phyloP scores from a whole-genome alignment of 2,888 invertebrate genomes.

The Monoplex corrugatus region DNA sequence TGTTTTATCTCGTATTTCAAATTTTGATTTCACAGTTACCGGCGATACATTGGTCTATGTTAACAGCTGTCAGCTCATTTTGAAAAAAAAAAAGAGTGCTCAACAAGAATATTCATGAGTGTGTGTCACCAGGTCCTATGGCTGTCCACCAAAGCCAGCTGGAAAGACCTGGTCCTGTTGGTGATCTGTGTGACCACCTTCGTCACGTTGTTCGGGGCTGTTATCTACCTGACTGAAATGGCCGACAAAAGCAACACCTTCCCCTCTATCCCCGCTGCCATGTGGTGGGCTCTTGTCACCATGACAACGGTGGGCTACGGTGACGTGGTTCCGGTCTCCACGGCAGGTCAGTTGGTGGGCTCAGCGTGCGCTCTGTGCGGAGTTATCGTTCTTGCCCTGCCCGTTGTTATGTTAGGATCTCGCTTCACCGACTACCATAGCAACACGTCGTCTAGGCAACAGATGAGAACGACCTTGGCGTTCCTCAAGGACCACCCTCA shows the following conservation, averaged over 20 bases:
- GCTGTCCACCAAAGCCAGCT: slow-evolving; percentile 70
- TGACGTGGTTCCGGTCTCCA: slow-evolving; percentile 43
- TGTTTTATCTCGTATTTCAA: no score
- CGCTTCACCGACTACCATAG: slow-evolving; percentile 75
- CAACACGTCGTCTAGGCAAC: slow-evolving; percentile 54
- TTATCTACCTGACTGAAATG: slow-evolving; percentile 6
- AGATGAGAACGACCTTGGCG: not conserved
- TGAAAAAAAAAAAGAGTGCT: no score
- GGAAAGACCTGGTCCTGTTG: slow-evolving; percentile 69
- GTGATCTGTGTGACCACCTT: slow-evolving; percentile 51
- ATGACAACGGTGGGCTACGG: slow-evolving; percentile 55
- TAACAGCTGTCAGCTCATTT: no score
- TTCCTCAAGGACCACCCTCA: not conserved
- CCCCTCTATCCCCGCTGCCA: slow-evolving; percentile 35
- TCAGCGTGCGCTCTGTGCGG: slow-evolving; percentile 42
- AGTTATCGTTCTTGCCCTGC: slow-evolving; percentile 43
- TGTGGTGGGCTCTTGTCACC: slow-evolving; percentile 52
- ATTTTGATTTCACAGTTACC: no score
- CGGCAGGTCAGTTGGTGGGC: slow-evolving; percentile 32
- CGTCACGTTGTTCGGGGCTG: not conserved
- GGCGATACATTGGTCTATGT: no score
- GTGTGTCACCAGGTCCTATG: slow-evolving; percentile 71
- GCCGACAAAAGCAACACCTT: not conserved
- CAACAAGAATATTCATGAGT: no score
- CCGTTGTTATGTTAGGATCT: slow-evolving; percentile 59